Conservation (phyloP, 2,888 invertebrate genomes). For the Temnothorax ravouxi region DNA sequence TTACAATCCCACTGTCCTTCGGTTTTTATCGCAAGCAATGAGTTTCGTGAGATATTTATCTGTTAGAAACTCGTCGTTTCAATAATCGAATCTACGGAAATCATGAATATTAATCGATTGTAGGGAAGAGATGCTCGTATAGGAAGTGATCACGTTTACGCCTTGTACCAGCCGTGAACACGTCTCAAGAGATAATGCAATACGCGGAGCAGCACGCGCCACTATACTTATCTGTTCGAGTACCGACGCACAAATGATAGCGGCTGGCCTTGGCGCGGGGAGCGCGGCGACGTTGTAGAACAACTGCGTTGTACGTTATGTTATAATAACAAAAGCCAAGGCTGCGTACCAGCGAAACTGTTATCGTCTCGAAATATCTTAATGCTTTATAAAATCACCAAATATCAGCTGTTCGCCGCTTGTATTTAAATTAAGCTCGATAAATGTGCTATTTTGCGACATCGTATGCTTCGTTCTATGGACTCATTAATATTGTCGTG, state of each 20-base stretch:
- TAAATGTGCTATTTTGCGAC: background rate
- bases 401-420: background rate
- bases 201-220: background rate
- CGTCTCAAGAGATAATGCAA: background rate
- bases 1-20: background rate
- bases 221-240: background rate
- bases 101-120: background rate
- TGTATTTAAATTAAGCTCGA: background rate
- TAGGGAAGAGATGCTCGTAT: background rate
- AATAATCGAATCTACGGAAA: background rate
- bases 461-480: background rate
- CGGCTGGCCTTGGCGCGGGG: background rate
- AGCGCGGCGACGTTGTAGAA: background rate
- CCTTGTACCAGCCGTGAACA: background rate
- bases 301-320: background rate
- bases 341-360: background rate
- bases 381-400: background rate
- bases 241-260: background rate
- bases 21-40: background rate
- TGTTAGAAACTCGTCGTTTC: background rate
- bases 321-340: background rate
- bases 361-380: background rate
- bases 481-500: background rate
- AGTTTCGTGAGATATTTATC: background rate
- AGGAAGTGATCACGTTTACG: background rate